Conservation (phyloP, 2,113 vertebrate species). For the Bostrychus sinensis region DNA sequence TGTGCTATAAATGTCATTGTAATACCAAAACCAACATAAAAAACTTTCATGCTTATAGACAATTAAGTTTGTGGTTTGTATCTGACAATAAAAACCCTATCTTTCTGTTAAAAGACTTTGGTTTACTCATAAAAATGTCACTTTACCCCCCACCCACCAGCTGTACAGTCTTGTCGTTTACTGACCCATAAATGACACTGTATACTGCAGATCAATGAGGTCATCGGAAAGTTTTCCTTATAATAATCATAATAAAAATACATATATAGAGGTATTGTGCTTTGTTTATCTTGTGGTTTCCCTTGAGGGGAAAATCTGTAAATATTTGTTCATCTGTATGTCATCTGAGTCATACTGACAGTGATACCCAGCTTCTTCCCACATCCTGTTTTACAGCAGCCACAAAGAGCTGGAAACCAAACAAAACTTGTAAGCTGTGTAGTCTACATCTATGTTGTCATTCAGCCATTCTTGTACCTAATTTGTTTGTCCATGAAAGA, state of each 20-base stretch:
- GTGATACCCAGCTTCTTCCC: neutral
- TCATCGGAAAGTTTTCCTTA: neutral
- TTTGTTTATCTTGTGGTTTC: neutral
- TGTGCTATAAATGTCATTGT: no score
- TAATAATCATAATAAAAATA: neutral
- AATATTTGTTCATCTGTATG: conserved; percentile 23
- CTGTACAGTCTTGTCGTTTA: neutral
- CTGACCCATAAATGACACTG: conserved; percentile 3
- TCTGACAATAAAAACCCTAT: neutral
- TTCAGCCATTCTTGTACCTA: neutral
- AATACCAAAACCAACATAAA: no score
- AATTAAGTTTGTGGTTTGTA: no score
- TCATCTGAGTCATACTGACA: conserved; percentile 26
- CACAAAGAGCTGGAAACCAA: conserved; percentile 25
- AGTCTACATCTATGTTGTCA: neutral
- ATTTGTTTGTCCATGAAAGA: neutral
- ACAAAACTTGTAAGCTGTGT: neutral
- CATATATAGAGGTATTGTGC: no score
- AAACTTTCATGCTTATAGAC: no score
- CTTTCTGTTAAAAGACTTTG: conserved; percentile 5
- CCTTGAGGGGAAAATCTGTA: conserved; percentile 43
- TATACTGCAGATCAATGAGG: conserved; percentile 1
- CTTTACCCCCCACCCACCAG: neutral
- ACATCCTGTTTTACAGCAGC: conserved; percentile 57
- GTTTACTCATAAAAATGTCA: conserved; percentile 9